Base-by-base conservation (phyloP, 2,888 invertebrate species). In the Patella pellucida region DNA sequence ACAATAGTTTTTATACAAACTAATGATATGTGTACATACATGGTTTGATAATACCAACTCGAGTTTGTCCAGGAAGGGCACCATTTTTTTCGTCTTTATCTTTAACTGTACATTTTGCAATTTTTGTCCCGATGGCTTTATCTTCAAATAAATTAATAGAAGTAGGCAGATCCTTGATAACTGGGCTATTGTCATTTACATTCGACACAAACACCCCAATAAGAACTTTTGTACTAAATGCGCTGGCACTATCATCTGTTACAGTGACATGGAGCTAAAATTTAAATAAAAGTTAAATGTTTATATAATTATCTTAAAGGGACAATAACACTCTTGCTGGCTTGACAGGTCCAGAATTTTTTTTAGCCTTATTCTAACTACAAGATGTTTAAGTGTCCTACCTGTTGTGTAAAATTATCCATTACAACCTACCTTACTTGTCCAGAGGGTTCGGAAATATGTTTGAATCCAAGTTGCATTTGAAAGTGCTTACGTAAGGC, bases 151-250 rank as follows among this genome's bases (percentile, higher is more conserved):
- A 69, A 68, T 79, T 77, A 12, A 83, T 75, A 3, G 76, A 72
- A 41, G 76, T 69, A 2, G 85, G 83, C 12, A 80, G 75, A 11
- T 77, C 75, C 16, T 79, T 75, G 70, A 82, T 72, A 19, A 41
- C 51, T 1, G 86, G 86, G 11, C 81, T 79, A 75, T 83, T 79
- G 73, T 86, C 86, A 75, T 86, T 86, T 16, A 83, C 83, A 4
- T 83, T 82, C 2, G 77, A 75, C 7, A 85, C 75, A 69, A 74
- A 78, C 27, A 85, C 76, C 52, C 79, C 79, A 0, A 85, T 77
- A 12, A 76, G 75, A 50, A 81, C 79, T 12, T 77, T 79, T 41
- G 80, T 78, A 5, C 79, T 71, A 12, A 79, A 68, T 9, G 74
- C 67, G 1, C 79, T 74, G 12, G 81, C 76, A 14, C 78, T 80